Conservation (phyloP, 92 coral and sea anemone species). For the Scolanthus callimorphus region DNA sequence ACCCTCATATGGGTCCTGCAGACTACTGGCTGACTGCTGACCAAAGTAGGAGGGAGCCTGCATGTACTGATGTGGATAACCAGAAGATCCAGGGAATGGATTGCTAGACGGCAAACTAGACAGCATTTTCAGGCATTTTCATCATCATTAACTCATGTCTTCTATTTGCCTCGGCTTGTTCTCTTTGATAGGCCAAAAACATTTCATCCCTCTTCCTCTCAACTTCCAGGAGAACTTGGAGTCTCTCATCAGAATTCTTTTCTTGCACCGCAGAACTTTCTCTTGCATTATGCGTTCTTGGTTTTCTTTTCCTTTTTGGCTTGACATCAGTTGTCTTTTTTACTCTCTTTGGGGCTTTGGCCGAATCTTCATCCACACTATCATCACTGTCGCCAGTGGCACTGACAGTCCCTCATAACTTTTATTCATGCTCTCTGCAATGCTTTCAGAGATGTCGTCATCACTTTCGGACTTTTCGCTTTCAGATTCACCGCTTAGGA, state of each 20-base stretch:
- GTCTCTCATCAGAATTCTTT: constrained; percentile 8
- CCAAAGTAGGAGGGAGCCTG: too few relatives aligned
- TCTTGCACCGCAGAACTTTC: neutral
- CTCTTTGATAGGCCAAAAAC: constrained; percentile 15
- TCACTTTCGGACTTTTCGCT: too few relatives aligned
- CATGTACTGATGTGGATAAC: too few relatives aligned
- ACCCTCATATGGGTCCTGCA: too few relatives aligned
- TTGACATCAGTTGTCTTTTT: neutral
- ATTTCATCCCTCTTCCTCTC: constrained; percentile 34
- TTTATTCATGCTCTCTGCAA: constrained; percentile 6
- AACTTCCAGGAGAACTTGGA: constrained; percentile 7
- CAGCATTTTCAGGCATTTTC: too few relatives aligned
- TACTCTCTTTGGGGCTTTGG: neutral
- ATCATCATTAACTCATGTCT: constrained; percentile 27
- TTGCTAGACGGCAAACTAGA: too few relatives aligned
- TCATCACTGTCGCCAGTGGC: constrained; percentile 9
- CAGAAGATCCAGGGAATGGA: too few relatives aligned
- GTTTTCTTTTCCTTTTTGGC: neutral
- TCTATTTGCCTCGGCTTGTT: constrained; percentile 23
- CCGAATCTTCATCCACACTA: neutral
- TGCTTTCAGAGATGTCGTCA: too few relatives aligned
- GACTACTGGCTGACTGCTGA: too few relatives aligned
- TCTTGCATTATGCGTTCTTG: too few relatives aligned
- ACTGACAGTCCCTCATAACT: constrained; percentile 3
- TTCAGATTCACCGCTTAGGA: constrained; percentile 4